Percentiles rank a stretch among this genome's conserved stretches.
Conservation (phyloP, 2,113 vertebrate genomes). For the Oryzias woworae region DNA sequence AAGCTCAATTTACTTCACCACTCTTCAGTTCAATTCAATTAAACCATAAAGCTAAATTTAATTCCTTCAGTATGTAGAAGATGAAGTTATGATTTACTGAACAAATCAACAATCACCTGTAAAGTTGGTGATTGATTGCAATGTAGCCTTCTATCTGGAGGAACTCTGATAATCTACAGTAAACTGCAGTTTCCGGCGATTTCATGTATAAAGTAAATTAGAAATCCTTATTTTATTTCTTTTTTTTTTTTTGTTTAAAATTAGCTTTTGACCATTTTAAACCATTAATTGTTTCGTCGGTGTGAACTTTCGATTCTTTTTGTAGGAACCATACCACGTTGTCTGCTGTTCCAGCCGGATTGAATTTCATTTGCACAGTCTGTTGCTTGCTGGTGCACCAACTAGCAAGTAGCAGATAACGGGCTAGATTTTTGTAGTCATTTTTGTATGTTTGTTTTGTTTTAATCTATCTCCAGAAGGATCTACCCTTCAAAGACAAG, state of each 20-base stretch:
- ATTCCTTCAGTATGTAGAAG: neutral
- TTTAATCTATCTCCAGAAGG: constrained; percentile 8
- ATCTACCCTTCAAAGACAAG: constrained; percentile 25
- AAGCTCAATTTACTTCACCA: constrained; percentile 38
- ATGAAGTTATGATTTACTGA: too few relatives aligned
- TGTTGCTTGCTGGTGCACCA: constrained; percentile 50
- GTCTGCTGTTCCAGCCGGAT: constrained; percentile 17
- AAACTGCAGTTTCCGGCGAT: too few relatives aligned
- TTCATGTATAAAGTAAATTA: neutral
- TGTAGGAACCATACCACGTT: too few relatives aligned
- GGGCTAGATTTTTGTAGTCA: constrained; percentile 7
- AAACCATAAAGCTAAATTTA: neutral
- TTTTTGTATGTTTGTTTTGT: neutral
- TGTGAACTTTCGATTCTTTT: too few relatives aligned
- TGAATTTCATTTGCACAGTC: constrained; percentile 30
- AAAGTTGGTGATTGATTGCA: too few relatives aligned
- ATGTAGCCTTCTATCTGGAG: too few relatives aligned
- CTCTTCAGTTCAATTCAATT: neutral
- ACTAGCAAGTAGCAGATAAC: constrained; percentile 30
- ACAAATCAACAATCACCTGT: too few relatives aligned
- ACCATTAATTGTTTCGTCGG: too few relatives aligned
- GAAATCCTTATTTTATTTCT: neutral
- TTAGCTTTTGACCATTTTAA: too few relatives aligned
- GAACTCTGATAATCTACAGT: too few relatives aligned
- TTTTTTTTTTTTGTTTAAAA: neutral